A percentile compares a stretch with the other conserved stretches of the same genome.
phyloP scores from a whole-genome alignment of 2,888 invertebrate genomes.

The Eilema sororculum region DNA sequence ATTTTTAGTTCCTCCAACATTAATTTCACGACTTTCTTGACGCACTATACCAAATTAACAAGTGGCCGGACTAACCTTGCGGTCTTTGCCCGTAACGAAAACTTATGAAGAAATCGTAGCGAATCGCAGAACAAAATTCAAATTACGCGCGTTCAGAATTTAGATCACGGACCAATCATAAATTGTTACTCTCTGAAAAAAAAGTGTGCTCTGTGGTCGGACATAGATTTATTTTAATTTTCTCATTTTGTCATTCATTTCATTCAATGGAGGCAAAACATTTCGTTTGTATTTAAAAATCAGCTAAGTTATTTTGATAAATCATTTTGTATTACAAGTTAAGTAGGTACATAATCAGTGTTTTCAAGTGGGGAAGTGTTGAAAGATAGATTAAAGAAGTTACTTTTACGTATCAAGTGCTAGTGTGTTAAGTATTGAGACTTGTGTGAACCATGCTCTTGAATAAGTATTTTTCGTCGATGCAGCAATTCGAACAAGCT shows the following conservation, averaged over 20 bases:
- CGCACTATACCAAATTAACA: too few species aligned
- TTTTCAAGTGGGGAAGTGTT: background rate
- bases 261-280: background rate
- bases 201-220: background rate
- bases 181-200: background rate
- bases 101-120: background rate
- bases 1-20: too few species aligned
- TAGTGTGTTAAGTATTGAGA: too few species aligned
- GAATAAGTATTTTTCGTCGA: constrained; percentile 68
- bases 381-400: background rate
- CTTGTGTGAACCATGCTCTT: constrained; percentile 50
- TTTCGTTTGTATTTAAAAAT: background rate
- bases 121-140: background rate
- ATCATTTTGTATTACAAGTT: background rate
- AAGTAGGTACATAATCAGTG: background rate
- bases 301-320: background rate
- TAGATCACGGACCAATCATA: background rate
- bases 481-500: constrained; percentile 43
- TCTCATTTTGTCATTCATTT: too few species aligned
- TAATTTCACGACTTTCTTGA: too few species aligned
- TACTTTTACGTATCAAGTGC: background rate
- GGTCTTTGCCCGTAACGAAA: background rate
- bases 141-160: background rate
- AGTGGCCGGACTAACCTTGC: too few species aligned
- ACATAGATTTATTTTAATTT: too few species aligned